Base-by-base conservation (phyloP, 2,113 vertebrate species). In the Hemicordylus capensis region DNA sequence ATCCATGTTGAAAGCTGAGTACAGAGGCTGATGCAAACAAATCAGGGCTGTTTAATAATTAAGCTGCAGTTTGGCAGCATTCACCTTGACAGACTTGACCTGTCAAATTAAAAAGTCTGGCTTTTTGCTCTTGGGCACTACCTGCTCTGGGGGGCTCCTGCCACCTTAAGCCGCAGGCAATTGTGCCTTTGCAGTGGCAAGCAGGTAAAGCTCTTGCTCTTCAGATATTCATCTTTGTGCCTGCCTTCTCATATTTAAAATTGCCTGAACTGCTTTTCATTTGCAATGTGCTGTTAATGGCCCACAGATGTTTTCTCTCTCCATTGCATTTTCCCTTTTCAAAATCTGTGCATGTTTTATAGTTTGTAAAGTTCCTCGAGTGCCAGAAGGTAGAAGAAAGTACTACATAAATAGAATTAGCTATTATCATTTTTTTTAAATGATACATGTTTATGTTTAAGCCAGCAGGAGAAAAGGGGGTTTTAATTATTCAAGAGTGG, bases 41-140 rank as follows among this genome's bases (percentile, higher is more conserved):
- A 90, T 89, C 89, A 85, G 83, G 78, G 66, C 76, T 95, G 81
- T 86, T 94, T 94, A 94, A 93, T 94, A 90, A 94, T 93, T 94
- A 91, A 95, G 84, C 88, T 87, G 76, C 70, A 79, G 26, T 72
- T 93, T 90, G 91, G 89, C 91, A 92, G 76, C 80, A 9, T 90
- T 94, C 91, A 93, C 93, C 91, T 93, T 94, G 91, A 90, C 89
- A 92, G 70, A 83, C 34, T 80, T 93, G 90, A 91, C 90, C 89
- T 92, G 92, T 88, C 87, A 88, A 90, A 93, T 88, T 88, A 86
- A 83, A 81, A 69, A n/a, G 28, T 54, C 31, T 56, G 26, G n/a
- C 73, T 73, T 56, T 56, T 61, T 46, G 67, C 76, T 85, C 44
- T 44, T 26, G 67, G 56, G 63, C 46, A 51, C 44, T 75, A 76